These are phyloP conservation scores for Mechanitis messenoides DNA, from an alignment of 2,888 invertebrate genomes.

Conservation along the genomic window DNA sequence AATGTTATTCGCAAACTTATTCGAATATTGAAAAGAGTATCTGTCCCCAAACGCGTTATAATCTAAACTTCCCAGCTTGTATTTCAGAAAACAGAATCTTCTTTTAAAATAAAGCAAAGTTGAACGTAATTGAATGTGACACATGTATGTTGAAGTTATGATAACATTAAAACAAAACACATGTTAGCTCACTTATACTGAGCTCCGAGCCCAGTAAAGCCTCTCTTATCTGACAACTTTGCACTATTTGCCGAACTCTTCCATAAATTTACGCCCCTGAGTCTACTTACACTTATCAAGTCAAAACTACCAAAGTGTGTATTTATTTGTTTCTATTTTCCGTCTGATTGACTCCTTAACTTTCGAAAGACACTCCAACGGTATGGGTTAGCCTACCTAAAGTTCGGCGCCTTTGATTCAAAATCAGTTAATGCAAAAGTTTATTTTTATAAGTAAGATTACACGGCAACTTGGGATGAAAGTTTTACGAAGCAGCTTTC, in stretches of 20 bases:
- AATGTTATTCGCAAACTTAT: neutral
- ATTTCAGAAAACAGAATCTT: slow-evolving; percentile 14
- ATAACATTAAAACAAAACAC: slow-evolving; percentile 39
- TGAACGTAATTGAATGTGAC: slow-evolving; percentile 24
- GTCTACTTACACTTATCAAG: slow-evolving; percentile 66
- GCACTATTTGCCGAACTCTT: slow-evolving; percentile 66
- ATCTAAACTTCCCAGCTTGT: slow-evolving; percentile 4
- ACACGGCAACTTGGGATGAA: slow-evolving; percentile 67
- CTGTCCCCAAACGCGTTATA: slow-evolving; percentile 1
- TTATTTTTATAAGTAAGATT: slow-evolving; percentile 79
- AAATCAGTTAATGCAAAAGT: slow-evolving; percentile 78
- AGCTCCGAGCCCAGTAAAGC: slow-evolving; percentile 53
- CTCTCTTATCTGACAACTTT: slow-evolving; percentile 68
- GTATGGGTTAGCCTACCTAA: slow-evolving; percentile 59
- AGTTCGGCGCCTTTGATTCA: slow-evolving; percentile 66
- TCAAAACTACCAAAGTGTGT: slow-evolving; percentile 70
- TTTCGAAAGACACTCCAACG: slow-evolving; percentile 50
- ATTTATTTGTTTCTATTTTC: slow-evolving; percentile 74
- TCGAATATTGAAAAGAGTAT: slow-evolving; percentile 5
- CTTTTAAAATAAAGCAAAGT: slow-evolving; percentile 19
- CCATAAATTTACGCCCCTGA: slow-evolving; percentile 63
- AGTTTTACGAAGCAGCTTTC: slow-evolving; percentile 69
- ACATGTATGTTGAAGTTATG: slow-evolving; percentile 26
- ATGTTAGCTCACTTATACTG: slow-evolving; percentile 40
- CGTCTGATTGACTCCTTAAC: slow-evolving; percentile 66